Percentiles rank a stretch among this genome's conserved stretches.
Conservation (phyloP, 2,888 invertebrate species). For the Agrilus biguttatus region DNA sequence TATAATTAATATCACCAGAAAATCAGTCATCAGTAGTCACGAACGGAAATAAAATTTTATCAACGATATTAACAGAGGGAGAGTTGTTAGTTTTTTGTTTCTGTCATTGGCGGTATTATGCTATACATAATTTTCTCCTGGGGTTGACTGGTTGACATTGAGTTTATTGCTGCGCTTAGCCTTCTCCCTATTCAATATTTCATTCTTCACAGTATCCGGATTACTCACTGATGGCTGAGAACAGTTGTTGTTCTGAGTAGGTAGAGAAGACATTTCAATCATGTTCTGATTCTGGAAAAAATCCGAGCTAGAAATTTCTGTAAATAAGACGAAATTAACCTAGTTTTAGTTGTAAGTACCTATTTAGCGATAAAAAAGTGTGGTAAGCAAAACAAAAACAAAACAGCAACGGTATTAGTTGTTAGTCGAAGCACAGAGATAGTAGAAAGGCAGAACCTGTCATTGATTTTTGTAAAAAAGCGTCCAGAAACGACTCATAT, state of each 20-base stretch:
- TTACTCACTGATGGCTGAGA: slow-evolving; percentile 17
- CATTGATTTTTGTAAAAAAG: slow-evolving; percentile 3
- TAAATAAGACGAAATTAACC: slow-evolving; percentile 33
- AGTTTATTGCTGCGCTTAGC: slow-evolving; percentile 11
- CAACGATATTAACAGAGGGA: no score
- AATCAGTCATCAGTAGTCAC: no score
- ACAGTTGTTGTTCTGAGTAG: slow-evolving; percentile 49
- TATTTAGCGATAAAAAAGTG: slow-evolving; percentile 14
- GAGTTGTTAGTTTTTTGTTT: background rate
- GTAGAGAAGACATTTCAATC: slow-evolving; percentile 55
- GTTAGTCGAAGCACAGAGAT: slow-evolving; percentile 21
- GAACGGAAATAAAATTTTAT: no score
- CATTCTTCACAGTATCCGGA: slow-evolving; percentile 9
- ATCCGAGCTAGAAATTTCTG: slow-evolving; percentile 35
- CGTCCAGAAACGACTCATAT: background rate
- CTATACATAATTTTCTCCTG: slow-evolving; percentile 16
- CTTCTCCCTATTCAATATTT: slow-evolving; percentile 11
- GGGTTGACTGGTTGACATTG: slow-evolving; percentile 9
- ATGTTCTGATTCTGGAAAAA: slow-evolving; percentile 38
- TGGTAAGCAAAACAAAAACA: slow-evolving; percentile 16
- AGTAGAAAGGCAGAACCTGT: background rate
- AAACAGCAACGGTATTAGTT: slow-evolving; percentile 18
- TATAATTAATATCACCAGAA: no score
- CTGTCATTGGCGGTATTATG: slow-evolving; percentile 1
- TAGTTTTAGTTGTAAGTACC: slow-evolving; percentile 31